Evolutionary conservation across 1,140 invertebrate species (phyloP).

Genomic region (Zaprionus africanus): DNA sequence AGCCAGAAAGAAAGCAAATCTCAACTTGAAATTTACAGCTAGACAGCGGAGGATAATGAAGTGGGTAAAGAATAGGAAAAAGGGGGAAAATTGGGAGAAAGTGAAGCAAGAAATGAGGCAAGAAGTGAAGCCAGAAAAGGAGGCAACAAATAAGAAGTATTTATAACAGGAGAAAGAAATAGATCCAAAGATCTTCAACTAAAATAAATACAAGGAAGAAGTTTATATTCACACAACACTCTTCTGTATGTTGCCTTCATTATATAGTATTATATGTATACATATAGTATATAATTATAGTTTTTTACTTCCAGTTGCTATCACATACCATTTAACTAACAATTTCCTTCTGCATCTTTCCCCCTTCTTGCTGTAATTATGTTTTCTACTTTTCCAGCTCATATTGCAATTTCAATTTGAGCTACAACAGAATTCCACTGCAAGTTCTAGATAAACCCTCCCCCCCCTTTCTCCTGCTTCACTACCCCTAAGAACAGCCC

Average conservation of each 20-base stretch:
- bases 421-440: not conserved
- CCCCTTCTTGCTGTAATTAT: not conserved
- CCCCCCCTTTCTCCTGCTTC: no score
- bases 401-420: not conserved
- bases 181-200: no score
- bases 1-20: conserved; percentile 1
- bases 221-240: not conserved
- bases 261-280: no score
- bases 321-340: not conserved
- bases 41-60: not conserved
- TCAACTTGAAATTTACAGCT: not conserved
- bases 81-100: not conserved
- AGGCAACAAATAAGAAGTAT: no score
- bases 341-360: not conserved
- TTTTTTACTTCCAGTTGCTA: not conserved
- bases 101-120: not conserved
- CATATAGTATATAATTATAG: not conserved
- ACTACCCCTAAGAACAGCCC: not conserved
- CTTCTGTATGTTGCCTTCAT: not conserved
- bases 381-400: not conserved
- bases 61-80: not conserved
- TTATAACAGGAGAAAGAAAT: no score
- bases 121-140: no score
- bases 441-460: not conserved
- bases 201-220: not conserved